Base-by-base conservation (phyloP, 2,113 vertebrate genomes). In the Malurus elegans region DNA sequence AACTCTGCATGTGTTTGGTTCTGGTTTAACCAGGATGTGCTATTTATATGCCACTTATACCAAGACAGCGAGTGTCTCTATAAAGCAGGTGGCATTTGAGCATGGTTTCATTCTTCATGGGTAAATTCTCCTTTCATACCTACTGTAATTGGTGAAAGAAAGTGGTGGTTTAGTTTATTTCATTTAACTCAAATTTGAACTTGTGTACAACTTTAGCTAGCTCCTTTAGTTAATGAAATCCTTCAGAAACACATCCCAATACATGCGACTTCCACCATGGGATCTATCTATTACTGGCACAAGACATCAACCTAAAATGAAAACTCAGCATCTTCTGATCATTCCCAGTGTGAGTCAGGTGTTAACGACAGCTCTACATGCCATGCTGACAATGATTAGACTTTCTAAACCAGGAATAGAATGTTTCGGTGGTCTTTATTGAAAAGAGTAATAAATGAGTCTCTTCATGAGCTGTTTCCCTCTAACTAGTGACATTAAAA, bases 311-410 rank as follows among this genome's bases (percentile, higher is more conserved):
- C 34, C 32, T 74, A 4, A 34, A 75, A 53, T 18, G 17, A 62
- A 86, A 74, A 31, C 3, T 0, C 8, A 66, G 4, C 23, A 54
- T 34, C 32, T 84, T 89, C 54, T 70, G 18, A 47, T 60, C 29
- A 23, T 38, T 62, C 23, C 13, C 31, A n/a, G 6, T 14, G 13
- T 80, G 42, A 42, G 12, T 81, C 60, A 50, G 42, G 17, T 18
- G 18, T 50, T 64, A 70, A 45, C 0, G 4, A 57, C 47, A 82
- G 1, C 7, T 67, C 44, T 31, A 23, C 0, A 1, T 75, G 24
- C 29, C 14, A 21, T 4, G 11, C 14, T 65, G 50, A 16, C 42
- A 53, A 20, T 11, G 18, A 42, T 36, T 12, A 42, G 47, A 86
- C 58, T 13, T 11, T 50, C 19, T 42, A 74, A 86, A 42, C 18